These are phyloP conservation scores for Sylvia borin DNA, from an alignment of 2,797 vertebrate genomes.

Conservation along the genomic window DNA sequence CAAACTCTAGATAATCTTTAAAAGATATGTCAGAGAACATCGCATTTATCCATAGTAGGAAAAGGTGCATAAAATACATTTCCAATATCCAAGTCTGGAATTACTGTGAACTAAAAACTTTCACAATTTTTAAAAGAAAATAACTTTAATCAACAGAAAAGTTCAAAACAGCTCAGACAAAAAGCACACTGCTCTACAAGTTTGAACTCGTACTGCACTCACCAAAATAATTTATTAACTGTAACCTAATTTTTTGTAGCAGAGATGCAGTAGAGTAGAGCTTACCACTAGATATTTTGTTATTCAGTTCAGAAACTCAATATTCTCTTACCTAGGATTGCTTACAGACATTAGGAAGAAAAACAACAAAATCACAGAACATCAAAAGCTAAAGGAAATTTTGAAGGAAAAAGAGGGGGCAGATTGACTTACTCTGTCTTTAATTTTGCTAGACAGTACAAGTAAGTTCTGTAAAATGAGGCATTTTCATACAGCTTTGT, in stretches of 20 bases:
- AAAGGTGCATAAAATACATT: background rate
- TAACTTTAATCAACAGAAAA: background rate
- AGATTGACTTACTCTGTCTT: background rate
- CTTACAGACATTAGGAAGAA: background rate
- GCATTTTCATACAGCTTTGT: background rate
- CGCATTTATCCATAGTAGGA: background rate
- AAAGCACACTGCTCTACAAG: background rate
- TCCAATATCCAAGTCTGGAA: background rate
- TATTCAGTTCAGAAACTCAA: background rate
- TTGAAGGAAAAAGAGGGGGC: background rate
- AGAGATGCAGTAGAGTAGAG: background rate
- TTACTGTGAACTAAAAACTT: background rate
- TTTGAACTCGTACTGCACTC: background rate
- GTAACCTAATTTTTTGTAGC: background rate
- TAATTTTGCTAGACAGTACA: background rate
- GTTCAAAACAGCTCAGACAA: background rate
- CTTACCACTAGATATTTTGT: background rate
- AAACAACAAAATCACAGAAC: background rate
- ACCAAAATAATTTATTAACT: background rate
- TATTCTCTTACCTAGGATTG: background rate
- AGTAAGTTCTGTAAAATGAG: background rate
- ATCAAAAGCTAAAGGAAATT: background rate
- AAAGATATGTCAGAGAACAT: background rate
- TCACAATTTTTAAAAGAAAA: background rate
- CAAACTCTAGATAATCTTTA: background rate